A percentile compares a stretch with the other conserved stretches of the same genome.
phyloP scores from a whole-genome alignment of 2,113 vertebrate species.

The Melanerpes aurifrons region DNA sequence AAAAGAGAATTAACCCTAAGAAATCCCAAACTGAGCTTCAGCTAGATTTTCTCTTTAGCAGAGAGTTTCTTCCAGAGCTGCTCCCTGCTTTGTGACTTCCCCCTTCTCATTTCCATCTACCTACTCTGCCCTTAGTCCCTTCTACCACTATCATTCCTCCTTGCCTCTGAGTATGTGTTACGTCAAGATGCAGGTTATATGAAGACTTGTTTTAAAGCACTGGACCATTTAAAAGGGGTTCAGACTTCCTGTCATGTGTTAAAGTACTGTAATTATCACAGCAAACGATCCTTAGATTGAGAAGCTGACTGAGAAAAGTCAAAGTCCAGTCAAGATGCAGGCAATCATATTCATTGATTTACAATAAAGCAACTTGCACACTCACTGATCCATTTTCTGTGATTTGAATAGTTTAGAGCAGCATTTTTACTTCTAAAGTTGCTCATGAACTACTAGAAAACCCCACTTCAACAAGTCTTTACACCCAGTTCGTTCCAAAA shows the following conservation, averaged over 20 bases:
- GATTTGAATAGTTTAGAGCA: not conserved
- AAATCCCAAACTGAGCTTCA: not conserved
- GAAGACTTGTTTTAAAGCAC: not conserved
- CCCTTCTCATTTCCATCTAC: not conserved
- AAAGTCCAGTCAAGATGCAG: not conserved
- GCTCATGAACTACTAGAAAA: not conserved
- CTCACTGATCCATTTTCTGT: not conserved
- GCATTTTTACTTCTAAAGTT: not conserved
- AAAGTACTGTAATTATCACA: not conserved
- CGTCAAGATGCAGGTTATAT: not conserved
- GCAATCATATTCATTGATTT: not conserved
- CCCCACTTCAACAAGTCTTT: not conserved
- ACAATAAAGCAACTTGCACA: not conserved
- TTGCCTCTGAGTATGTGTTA: not conserved
- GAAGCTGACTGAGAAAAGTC: not conserved
- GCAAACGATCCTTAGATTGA: not conserved
- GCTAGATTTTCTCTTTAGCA: not conserved
- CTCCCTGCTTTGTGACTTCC: not conserved
- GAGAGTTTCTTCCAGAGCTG: not conserved
- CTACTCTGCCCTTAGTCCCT: not conserved
- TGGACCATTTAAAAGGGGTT: not conserved
- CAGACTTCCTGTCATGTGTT: not conserved
- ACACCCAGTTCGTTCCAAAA: not conserved
- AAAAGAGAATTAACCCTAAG: not conserved
- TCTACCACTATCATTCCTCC: not conserved